Base-by-base conservation (phyloP, 2,888 invertebrate genomes). In the Automeris io region DNA sequence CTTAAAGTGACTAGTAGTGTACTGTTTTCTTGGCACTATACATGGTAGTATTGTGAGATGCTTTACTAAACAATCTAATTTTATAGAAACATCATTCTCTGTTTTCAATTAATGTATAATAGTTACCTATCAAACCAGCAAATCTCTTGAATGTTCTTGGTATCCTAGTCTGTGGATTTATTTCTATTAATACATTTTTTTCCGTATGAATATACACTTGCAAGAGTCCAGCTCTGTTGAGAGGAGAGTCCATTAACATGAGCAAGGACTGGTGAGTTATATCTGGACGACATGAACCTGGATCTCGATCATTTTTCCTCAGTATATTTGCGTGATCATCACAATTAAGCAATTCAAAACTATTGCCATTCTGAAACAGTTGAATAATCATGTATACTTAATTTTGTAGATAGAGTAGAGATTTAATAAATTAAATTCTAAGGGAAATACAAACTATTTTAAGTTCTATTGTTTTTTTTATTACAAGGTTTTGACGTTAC, bases 61-160 rank as follows among this genome's bases (percentile, higher is more conserved):
- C 32, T 18, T n/a, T 5, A 8, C 4, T 11, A 22, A 5, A 34
- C 8, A 9, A 11, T 18, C 1, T 19, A 18, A 12, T 33, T 25
- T 8, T 3, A 22, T n/a, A 3, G 7, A 23, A 13, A 1, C 4
- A 16, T 5, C n/a, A n/a, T 5, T 1, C 4, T 11, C 0, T 6
- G 9, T 19, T 11, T 19, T 7, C 18, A 16, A 3, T 18, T 8
- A 33, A 23, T 24, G 1, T 13, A 12, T 19, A 19, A 22, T 6
- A 16, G 63, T 43, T 87, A 96, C 96, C 96, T 93, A 99, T 98
- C 31, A 99, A 82, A 7, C 98, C 98, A 54, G 97, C 96, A 88
- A 99, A 99, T 70, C 98, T 89, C 71, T 98, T 98, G 69, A 97
- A 99, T 1, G 98, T 99, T 48, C 98, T 88, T 0, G 99, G 99